Evolutionary conservation across 2,113 vertebrate genomes (phyloP).

Genomic region (Alectura lathami): DNA sequence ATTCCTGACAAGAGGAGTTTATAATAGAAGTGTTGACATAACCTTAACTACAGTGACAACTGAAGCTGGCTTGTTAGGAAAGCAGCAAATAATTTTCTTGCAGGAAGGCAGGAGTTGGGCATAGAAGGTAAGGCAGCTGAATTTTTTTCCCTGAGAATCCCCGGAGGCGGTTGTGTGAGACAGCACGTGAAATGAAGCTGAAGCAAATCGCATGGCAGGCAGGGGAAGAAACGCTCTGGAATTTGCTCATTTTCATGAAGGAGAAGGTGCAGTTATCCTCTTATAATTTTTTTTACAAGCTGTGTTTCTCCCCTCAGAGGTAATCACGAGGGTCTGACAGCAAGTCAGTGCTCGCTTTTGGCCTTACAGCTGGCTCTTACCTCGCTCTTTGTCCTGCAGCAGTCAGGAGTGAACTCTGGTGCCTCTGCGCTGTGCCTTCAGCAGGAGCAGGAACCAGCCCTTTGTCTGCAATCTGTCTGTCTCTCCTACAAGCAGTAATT

Average conservation of each 20-base stretch:
- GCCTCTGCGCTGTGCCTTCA: background rate
- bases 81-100: constrained; percentile 55
- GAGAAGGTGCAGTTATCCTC: constrained; percentile 39
- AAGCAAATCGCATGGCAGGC: constrained; percentile 32
- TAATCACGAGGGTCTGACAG: constrained; percentile 15
- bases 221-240: constrained; percentile 52
- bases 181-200: constrained; percentile 50
- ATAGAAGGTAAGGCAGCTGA: constrained; percentile 49
- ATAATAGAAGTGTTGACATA: constrained; percentile 71
- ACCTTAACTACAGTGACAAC: constrained; percentile 63
- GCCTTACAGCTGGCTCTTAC: background rate
- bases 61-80: constrained; percentile 49
- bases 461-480: background rate
- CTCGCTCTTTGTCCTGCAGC: constrained; percentile 15
- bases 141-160: constrained; percentile 51
- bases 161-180: constrained; percentile 47
- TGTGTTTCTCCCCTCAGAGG: constrained; percentile 16
- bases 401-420: background rate
- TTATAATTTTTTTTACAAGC: constrained; percentile 28
- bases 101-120: constrained; percentile 32
- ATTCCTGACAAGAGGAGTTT: constrained; percentile 68
- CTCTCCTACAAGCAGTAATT: background rate
- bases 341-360: constrained; percentile 37
- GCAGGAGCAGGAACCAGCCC: background rate
- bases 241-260: constrained; percentile 60